phyloP scores from a whole-genome alignment of 2,797 vertebrate species.

The Tokudaia muenninki region DNA sequence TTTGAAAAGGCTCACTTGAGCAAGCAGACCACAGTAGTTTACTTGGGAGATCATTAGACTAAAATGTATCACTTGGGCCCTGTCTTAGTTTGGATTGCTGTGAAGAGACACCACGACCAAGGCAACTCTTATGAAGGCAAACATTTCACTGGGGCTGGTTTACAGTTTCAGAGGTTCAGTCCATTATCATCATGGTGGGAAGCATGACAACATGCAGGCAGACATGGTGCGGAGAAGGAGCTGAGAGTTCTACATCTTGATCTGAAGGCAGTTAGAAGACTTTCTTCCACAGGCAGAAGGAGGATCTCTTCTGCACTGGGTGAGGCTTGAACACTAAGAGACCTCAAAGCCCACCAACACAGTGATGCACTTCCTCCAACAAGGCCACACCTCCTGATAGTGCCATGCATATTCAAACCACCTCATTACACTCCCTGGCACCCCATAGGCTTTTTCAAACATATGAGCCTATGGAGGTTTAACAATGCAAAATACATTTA shows the following conservation, averaged over 20 bases:
- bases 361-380: background rate
- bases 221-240: background rate
- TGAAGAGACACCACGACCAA: background rate
- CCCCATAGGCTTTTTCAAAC: background rate
- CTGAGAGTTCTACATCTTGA: background rate
- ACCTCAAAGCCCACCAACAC: background rate
- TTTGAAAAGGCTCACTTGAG: constrained; percentile 17
- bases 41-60: background rate
- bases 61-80: background rate
- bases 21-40: background rate
- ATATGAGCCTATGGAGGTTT: background rate
- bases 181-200: background rate
- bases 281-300: background rate
- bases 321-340: background rate
- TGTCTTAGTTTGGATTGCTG: background rate
- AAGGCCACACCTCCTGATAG: background rate
- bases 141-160: background rate
- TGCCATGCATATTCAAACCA: background rate
- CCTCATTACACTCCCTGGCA: background rate
- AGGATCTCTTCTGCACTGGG: background rate
- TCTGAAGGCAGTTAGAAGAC: background rate
- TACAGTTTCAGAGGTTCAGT: background rate
- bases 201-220: background rate
- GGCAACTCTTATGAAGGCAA: background rate
- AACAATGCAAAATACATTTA: background rate